A percentile compares a stretch with the other conserved stretches of the same genome.
Evolutionary conservation across 2,888 invertebrate genomes (phyloP).

Genomic region (Drosophila macrothrix): DNA sequence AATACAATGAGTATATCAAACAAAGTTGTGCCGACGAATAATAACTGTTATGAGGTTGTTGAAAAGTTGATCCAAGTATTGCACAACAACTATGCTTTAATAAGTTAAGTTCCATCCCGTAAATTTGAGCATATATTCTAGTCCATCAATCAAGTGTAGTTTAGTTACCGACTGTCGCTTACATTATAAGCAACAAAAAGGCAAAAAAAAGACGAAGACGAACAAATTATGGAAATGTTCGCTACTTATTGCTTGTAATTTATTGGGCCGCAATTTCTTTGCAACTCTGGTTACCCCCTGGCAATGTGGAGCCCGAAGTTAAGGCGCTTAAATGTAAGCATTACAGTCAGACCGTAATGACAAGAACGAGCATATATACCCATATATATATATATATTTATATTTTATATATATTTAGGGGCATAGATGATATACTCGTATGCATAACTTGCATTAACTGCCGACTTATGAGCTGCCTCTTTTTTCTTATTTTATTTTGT

Average conservation of each 20-base stretch:
- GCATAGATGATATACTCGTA: slow-evolving; percentile 34
- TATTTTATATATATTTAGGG: neutral
- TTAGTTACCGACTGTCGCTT: neutral
- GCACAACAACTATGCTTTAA: neutral
- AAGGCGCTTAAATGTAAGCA: slow-evolving; percentile 62
- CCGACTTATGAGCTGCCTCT: slow-evolving; percentile 40
- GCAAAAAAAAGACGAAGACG: neutral
- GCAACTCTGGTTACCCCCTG: slow-evolving; percentile 18
- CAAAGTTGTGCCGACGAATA: neutral
- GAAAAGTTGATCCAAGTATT: neutral
- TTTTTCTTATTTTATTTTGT: slow-evolving; percentile 6
- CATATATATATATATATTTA: slow-evolving; percentile 5
- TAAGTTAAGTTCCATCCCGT: neutral
- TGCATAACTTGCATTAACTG: slow-evolving; percentile 54
- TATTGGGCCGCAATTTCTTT: slow-evolving; percentile 51
- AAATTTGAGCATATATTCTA: neutral
- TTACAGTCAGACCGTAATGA: slow-evolving; percentile 48
- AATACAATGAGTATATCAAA: neutral
- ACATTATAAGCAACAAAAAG: neutral
- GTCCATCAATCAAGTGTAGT: neutral
- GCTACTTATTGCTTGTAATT: slow-evolving; percentile 37
- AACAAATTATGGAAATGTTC: slow-evolving; percentile 38
- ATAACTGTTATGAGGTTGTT: neutral
- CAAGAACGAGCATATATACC: slow-evolving; percentile 24
- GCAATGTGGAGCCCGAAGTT: slow-evolving; percentile 46